These are phyloP conservation scores for Bagarius yarrelli DNA, from an alignment of 2,113 vertebrate species.

Conservation along the genomic window DNA sequence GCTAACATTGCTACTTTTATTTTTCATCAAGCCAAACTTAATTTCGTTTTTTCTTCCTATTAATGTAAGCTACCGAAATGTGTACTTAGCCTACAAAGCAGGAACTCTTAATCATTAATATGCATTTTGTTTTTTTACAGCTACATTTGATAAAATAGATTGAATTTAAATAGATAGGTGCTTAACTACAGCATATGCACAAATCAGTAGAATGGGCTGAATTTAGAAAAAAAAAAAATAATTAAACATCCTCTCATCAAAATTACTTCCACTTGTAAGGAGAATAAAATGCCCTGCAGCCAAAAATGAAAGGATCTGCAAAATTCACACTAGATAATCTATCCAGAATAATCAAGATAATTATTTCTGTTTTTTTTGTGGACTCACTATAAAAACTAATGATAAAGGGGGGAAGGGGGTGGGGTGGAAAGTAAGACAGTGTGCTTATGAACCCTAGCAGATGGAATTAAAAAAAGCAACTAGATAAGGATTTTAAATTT, in stretches of 20 bases:
- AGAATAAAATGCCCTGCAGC: slow-evolving; percentile 62
- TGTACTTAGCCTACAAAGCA: not conserved
- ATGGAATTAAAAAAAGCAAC: not conserved
- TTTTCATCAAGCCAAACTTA: not conserved
- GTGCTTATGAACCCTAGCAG: slow-evolving; percentile 24
- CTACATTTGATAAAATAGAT: slow-evolving; percentile 45
- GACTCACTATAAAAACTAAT: slow-evolving; percentile 71
- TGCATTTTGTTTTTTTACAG: slow-evolving; percentile 47
- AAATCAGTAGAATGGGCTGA: slow-evolving; percentile 54
- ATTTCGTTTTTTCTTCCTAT: not conserved
- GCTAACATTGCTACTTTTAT: not conserved
- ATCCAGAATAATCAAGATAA: slow-evolving; percentile 74
- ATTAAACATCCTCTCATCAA: slow-evolving; percentile 72
- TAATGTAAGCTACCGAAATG: not conserved
- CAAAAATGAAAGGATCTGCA: slow-evolving; percentile 56
- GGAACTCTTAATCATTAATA: slow-evolving; percentile 35
- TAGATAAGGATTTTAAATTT: slow-evolving; percentile 3
- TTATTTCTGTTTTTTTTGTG: slow-evolving; percentile 67
- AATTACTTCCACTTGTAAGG: slow-evolving; percentile 70
- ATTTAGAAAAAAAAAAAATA: slow-evolving; percentile 71
- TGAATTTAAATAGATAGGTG: slow-evolving; percentile 39
- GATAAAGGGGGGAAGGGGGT: slow-evolving; percentile 38
- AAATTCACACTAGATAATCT: slow-evolving; percentile 60
- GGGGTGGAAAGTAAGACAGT: too few species aligned
- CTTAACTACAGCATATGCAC: slow-evolving; percentile 50